Evolutionary conservation across 1,140 invertebrate species (phyloP).

Genomic region (Anastatus disparis): DNA sequence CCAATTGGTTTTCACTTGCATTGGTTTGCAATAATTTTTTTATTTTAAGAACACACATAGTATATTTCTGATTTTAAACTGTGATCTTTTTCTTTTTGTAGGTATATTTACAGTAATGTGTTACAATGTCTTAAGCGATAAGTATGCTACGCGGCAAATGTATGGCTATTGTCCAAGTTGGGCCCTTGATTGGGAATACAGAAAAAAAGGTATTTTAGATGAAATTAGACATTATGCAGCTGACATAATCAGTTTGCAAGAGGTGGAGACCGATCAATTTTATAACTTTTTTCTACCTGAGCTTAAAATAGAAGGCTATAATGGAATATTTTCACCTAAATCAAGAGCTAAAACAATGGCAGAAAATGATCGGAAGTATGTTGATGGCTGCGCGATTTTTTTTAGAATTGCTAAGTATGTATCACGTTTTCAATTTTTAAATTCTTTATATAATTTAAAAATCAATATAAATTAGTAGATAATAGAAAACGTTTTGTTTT

Average conservation of each 20-base stretch:
- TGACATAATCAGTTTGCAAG: conserved; percentile 97
- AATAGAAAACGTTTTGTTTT: too few species aligned
- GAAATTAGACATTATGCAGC: conserved; percentile 97
- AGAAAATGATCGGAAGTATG: conserved; percentile 95
- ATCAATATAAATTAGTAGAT: too few species aligned
- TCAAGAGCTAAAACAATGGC: conserved; percentile 98
- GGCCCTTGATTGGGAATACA: conserved; percentile 98
- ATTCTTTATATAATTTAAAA: too few species aligned
- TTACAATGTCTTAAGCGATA: conserved; percentile 99
- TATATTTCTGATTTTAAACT: too few species aligned
- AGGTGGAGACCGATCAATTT: conserved; percentile 99
- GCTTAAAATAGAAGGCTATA: conserved; percentile 91
- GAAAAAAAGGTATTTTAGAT: conserved; percentile 97
- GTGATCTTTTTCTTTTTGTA: too few species aligned
- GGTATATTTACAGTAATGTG: conserved; percentile 99
- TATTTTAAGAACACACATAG: too few species aligned
- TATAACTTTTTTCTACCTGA: conserved; percentile 97
- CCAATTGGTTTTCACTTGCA: too few species aligned
- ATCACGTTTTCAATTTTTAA: too few species aligned
- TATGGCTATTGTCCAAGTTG: conserved; percentile 98
- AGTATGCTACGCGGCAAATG: conserved; percentile 97
- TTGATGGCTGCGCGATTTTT: conserved; percentile 99
- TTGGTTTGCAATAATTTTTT: too few species aligned
- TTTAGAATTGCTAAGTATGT: conserved; percentile 93
- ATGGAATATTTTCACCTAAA: conserved; percentile 99